A percentile compares a stretch with the other conserved stretches of the same genome.
Conservation (phyloP, 2,113 vertebrate species). For the Rynchops niger region DNA sequence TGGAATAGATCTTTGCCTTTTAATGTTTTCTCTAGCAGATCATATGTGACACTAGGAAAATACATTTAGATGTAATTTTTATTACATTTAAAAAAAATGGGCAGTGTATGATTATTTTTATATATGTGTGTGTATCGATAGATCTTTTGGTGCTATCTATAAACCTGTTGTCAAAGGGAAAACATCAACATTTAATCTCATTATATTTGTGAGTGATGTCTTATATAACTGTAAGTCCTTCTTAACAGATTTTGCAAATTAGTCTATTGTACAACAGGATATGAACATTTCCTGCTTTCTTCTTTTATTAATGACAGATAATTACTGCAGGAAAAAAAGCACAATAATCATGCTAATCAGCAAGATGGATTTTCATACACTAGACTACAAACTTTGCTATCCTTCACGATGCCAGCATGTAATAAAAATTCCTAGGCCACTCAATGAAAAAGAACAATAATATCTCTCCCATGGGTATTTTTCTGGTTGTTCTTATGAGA, state of each 20-base stretch:
- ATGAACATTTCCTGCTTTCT: conserved; percentile 18
- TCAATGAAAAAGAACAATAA: background rate
- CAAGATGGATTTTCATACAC: background rate
- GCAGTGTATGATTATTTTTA: background rate
- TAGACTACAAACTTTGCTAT: background rate
- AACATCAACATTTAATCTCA: background rate
- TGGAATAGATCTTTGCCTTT: background rate
- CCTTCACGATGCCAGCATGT: background rate
- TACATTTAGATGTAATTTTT: background rate
- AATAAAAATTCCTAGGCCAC: background rate
- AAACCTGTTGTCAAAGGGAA: background rate
- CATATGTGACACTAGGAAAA: background rate
- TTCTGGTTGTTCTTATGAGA: background rate
- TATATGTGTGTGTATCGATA: background rate
- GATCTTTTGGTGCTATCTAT: background rate
- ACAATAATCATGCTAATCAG: background rate
- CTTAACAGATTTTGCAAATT: background rate
- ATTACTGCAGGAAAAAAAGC: background rate
- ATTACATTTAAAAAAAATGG: background rate
- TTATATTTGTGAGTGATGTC: background rate
- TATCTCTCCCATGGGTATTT: background rate
- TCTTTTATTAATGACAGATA: background rate
- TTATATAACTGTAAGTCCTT: background rate
- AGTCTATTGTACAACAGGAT: background rate
- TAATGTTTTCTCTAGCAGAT: background rate